Conservation (phyloP, 1,140 invertebrate species). For the Anastrepha obliqua region DNA sequence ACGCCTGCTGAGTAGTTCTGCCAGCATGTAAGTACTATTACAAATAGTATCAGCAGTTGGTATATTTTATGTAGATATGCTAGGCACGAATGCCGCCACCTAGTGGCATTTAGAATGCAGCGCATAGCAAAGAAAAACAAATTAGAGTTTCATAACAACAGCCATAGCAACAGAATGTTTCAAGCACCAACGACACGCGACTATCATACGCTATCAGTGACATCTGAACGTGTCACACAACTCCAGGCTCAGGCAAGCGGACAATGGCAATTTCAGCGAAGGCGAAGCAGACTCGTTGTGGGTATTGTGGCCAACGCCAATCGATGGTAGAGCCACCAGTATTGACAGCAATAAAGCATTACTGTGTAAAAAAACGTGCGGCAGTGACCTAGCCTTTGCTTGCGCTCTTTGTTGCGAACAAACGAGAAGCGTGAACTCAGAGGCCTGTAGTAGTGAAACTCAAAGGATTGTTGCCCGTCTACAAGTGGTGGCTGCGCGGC, state of each 20-base stretch:
- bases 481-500: not conserved
- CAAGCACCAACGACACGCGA: constrained; percentile 6
- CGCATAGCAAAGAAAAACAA: not conserved
- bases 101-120: not conserved
- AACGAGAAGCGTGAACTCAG: no score
- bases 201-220: not conserved
- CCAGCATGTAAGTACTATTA: no score
- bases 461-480: not conserved
- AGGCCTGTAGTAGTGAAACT: not conserved
- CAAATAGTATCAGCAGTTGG: no score
- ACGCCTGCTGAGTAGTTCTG: no score
- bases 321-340: not conserved
- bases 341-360: not conserved
- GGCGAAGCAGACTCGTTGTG: not conserved
- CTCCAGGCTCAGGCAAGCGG: not conserved
- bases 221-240: not conserved
- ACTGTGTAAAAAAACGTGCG: not conserved
- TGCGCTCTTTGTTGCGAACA: not conserved
- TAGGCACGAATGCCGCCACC: not conserved
- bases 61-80: not conserved
- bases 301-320: not conserved
- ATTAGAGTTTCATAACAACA: not conserved
- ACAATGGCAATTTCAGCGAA: not conserved
- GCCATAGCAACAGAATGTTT: not conserved
- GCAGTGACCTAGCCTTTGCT: not conserved